These are phyloP conservation scores for Molossus molossus DNA, from an alignment of 2,797 vertebrate species.

Conservation along the genomic window DNA sequence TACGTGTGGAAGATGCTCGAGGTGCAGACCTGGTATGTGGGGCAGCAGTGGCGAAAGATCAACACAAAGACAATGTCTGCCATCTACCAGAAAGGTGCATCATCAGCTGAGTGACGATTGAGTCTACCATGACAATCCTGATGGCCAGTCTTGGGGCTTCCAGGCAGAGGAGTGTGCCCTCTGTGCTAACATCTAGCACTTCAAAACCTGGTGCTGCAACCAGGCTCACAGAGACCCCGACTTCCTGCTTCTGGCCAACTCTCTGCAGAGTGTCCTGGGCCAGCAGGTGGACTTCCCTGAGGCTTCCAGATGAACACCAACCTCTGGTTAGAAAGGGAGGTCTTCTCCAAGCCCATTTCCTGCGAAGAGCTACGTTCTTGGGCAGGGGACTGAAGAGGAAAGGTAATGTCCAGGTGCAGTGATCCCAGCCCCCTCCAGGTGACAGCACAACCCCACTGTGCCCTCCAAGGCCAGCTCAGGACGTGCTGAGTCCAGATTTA, in stretches of 20 bases:
- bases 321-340: constrained; percentile 94
- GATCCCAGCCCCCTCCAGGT: constrained; percentile 56
- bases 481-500: neutral
- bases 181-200: constrained; percentile 93
- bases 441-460: constrained; percentile 73
- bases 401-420: neutral
- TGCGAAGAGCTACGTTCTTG: constrained; percentile 91
- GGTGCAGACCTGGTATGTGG: constrained; percentile 92
- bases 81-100: constrained; percentile 92
- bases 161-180: constrained; percentile 92
- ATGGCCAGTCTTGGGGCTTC: constrained; percentile 92
- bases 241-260: constrained; percentile 93
- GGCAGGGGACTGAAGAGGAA: neutral
- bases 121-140: constrained; percentile 91
- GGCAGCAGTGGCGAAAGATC: constrained; percentile 92
- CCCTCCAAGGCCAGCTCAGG: neutral
- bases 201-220: constrained; percentile 93
- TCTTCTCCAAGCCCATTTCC: constrained; percentile 94
- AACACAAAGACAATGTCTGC: constrained; percentile 93
- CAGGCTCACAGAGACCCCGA: constrained; percentile 91
- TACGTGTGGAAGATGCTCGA: constrained; percentile 92
- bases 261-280: constrained; percentile 93
- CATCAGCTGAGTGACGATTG: constrained; percentile 91
- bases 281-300: constrained; percentile 92
- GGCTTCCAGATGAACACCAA: constrained; percentile 95